Evolutionary conservation across 2,797 vertebrate species (phyloP), one percentile per base, ranked within the genome.

Genomic region (Bradypus variegatus): DNA sequence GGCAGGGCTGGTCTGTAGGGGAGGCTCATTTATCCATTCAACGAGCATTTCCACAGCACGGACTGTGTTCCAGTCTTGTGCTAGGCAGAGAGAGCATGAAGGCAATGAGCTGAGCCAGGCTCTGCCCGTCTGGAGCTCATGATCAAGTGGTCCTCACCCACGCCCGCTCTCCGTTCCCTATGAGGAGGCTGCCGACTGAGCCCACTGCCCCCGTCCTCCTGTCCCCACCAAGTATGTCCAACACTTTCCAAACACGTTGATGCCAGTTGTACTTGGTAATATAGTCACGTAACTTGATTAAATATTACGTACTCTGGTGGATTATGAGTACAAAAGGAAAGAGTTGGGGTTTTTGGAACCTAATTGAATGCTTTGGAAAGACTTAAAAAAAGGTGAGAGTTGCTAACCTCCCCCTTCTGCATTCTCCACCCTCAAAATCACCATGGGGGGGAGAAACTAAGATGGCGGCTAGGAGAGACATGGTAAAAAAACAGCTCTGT

Each of bases 171-270:
- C 29, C 21, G 5, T 6, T 13, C 5, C 4, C 14, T 76, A 45
- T 50, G 73, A 75, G 41, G 15, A 19, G 87, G 10, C 58, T 23
- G 11, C 45, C 7, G 13, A 13, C 65, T 18, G 0, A 85, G n/a
- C 69, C 78, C 55, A 38, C 86, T 78, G 69, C 50, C 27, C 16
- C 1, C 27, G 1, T 10, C 64, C 64, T 89, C 18, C 69, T 67
- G 48, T n/a, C 80, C 53, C 70, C 58, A 5, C 27, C 4, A 1
- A 0, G 0, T 8, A 7, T 3, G 0, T 23, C 21, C 23, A 13
- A 8, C 12, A 53, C 27, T 60, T 75, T 85, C 73, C 69, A 65
- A 21, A 55, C 25, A 21, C 12, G 50, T 21, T 33, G 8, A 14
- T 67, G 64, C 48, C 53, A 12, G 16, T 29, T 73, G 21, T 67